Conservation (phyloP, 2,888 invertebrate species). For the Synanthedon andrenaeformis region DNA sequence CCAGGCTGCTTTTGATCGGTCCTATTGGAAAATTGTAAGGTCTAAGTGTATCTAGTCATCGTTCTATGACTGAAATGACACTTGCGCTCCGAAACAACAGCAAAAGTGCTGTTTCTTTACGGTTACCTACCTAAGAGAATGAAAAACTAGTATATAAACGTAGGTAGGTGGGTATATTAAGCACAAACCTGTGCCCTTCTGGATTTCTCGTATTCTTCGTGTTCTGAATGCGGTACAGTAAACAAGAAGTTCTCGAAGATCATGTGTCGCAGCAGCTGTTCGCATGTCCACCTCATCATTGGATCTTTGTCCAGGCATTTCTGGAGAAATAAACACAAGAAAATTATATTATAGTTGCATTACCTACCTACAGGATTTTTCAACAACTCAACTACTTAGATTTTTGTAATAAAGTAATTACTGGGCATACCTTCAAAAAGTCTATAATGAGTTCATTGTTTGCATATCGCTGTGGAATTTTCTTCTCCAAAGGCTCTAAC, state of each 20-base stretch:
- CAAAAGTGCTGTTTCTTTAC: too few relatives aligned
- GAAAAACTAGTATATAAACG: too few relatives aligned
- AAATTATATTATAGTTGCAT: too few relatives aligned
- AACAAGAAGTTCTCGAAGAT: conserved; percentile 93
- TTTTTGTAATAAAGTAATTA: too few relatives aligned
- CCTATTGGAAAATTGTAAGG: too few relatives aligned
- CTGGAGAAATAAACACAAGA: conserved; percentile 54
- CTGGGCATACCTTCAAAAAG: conserved; percentile 78
- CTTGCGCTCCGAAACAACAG: too few relatives aligned
- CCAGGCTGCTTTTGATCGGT: too few relatives aligned
- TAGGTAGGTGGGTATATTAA: too few relatives aligned
- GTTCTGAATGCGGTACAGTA: conserved; percentile 80
- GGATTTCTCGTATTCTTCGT: conserved; percentile 67
- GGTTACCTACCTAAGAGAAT: too few relatives aligned
- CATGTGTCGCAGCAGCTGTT: conserved; percentile 87
- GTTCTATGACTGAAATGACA: too few relatives aligned
- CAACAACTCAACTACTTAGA: not conserved
- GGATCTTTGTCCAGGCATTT: conserved; percentile 98
- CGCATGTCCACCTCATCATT: conserved; percentile 89
- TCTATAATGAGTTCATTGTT: conserved; percentile 79
- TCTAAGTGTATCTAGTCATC: too few relatives aligned
- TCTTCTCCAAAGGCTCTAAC: conserved; percentile 85
- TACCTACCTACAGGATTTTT: not conserved
- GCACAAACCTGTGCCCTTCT: conserved; percentile 45
- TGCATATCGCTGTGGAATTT: conserved; percentile 80